Evolutionary conservation across 2,888 invertebrate species (phyloP).

Genomic region (Pachliopta kotzebuea): DNA sequence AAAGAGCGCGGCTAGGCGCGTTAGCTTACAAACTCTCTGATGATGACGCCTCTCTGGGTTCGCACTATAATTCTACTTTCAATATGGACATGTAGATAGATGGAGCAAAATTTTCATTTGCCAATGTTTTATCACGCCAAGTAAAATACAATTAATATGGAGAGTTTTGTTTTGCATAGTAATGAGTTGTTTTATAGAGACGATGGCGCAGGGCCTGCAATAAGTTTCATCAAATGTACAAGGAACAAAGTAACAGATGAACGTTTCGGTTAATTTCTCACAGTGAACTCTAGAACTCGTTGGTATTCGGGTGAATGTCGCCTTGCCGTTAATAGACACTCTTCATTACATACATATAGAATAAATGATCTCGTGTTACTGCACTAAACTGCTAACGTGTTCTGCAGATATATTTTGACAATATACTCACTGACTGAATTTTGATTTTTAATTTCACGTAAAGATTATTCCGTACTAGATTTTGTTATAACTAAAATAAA

Average conservation of each 20-base stretch:
- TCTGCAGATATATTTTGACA: neutral
- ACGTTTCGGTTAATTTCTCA: conserved; percentile 52
- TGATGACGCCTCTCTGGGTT: conserved; percentile 35
- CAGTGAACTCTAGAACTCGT: conserved; percentile 34
- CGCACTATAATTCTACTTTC: conserved; percentile 30
- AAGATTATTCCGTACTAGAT: too few relatives aligned
- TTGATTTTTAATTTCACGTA: neutral
- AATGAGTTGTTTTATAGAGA: conserved; percentile 49
- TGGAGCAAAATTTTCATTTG: neutral
- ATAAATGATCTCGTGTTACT: conserved; percentile 34
- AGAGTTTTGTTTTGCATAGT: conserved; percentile 65
- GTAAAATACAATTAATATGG: conserved; percentile 56
- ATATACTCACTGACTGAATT: neutral
- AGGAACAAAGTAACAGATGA: conserved; percentile 53
- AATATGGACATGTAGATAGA: conserved; percentile 18
- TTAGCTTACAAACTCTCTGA: conserved; percentile 31
- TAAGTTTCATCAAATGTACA: conserved; percentile 52
- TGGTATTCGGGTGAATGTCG: conserved; percentile 39
- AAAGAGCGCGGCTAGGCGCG: conserved; percentile 32
- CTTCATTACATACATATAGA: conserved; percentile 36
- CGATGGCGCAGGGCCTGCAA: conserved; percentile 42
- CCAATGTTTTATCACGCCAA: conserved; percentile 2
- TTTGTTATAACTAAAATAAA: too few relatives aligned
- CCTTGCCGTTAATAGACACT: conserved; percentile 43
- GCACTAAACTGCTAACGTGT: conserved; percentile 34